Conservation (phyloP, 1,140 invertebrate genomes). For the Eurosta solidaginis region DNA sequence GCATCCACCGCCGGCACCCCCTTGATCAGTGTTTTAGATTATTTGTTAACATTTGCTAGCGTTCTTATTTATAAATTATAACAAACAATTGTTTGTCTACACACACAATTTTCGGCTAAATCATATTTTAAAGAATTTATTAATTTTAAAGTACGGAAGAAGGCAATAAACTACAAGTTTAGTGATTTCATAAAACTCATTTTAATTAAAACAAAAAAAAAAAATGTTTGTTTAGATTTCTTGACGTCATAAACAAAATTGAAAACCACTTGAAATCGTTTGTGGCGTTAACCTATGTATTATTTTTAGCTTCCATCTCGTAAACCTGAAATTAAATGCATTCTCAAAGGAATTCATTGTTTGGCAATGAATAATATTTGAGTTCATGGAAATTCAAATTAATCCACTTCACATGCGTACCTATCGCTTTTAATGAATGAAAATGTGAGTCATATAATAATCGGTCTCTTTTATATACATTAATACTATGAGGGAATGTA, state of each 20-base stretch:
- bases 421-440: neutral
- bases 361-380: neutral
- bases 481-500: neutral
- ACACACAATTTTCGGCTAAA: no score
- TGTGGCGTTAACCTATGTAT: no score
- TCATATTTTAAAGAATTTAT: no score
- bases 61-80: no score
- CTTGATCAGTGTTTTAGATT: neutral
- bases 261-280: neutral
- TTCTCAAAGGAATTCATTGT: neutral
- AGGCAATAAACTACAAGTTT: neutral
- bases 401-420: neutral
- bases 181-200: neutral
- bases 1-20: neutral
- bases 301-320: neutral
- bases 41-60: no score
- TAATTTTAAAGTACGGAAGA: no score
- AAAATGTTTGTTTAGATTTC: neutral
- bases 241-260: neutral
- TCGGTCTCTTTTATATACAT: neutral
- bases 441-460: slow-evolving; percentile 25
- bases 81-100: no score
- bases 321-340: neutral
- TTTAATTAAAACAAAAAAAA: neutral
- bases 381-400: neutral